Base-by-base conservation (phyloP, 2,113 vertebrate species). In the Phaethornis superciliosus region DNA sequence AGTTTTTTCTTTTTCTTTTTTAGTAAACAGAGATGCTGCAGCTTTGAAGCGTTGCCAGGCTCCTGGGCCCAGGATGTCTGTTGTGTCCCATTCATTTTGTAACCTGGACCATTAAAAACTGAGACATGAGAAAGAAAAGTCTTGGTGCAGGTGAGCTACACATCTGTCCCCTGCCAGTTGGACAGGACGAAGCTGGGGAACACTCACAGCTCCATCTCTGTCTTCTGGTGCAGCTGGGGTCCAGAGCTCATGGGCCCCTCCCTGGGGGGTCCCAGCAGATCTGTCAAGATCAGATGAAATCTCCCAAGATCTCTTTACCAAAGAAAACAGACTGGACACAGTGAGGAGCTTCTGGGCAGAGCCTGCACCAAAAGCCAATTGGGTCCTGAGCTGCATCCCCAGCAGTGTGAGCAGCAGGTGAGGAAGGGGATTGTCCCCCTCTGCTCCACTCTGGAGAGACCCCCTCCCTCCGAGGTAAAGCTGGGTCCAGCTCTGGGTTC, bases 151-250 rank as follows among this genome's bases (percentile, higher is more conserved):
- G 28, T 16, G 59, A 32, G 32, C 62, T 80, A 18, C 49, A 47
- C 8, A 35, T 56, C 64, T 49, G 11, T 33, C 20, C 37, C 49
- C 19, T 76, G 16, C 12, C 8, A 1, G 13, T 5, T 1, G 2
- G 28, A 18, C 12, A n/a, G 10, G 17, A 0, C 0, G 1, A 49
- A 3, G 28, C 12, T 64, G 54, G 27, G 63, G 20, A 5, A 21
- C 11, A 35, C 42, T 51, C 11, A 1, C 8, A 28, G 5, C 16
- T 19, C 24, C 51, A 14, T 5, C 55, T 24, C 59, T 49, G 8
- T 4, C 17, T 42, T 27, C 33, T 35, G 42, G 8, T 59, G n/a
- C 44, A 37, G 10, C n/a, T 55, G 26, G 12, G 22, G 6, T 24
- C 30, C 65, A 19, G 13, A 49, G n/a, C 30, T 67, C 56, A 27